Evolutionary conservation across 2,113 vertebrate species (phyloP).

Genomic region (Onychostoma macrolepis): DNA sequence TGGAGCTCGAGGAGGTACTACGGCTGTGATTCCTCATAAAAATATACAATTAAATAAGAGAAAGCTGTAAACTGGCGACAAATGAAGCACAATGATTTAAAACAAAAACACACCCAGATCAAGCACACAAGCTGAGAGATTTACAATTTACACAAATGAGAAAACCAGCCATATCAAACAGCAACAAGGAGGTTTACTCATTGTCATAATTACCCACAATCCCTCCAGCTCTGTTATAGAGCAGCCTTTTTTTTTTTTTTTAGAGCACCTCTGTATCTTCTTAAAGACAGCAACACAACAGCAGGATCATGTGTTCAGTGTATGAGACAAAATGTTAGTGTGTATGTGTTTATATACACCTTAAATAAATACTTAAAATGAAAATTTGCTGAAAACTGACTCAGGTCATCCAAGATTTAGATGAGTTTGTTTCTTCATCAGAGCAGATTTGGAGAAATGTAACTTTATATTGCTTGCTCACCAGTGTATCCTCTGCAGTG

Average conservation of each 20-base stretch:
- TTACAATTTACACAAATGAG: slow-evolving; percentile 1
- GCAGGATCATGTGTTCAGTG: slow-evolving; percentile 18
- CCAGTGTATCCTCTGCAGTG: neutral
- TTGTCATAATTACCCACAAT: neutral
- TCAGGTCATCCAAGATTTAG: too few species aligned
- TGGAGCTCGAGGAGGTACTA: slow-evolving; percentile 19
- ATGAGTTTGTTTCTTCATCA: too few species aligned
- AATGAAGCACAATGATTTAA: neutral
- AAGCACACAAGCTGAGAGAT: neutral
- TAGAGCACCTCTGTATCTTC: slow-evolving; percentile 6
- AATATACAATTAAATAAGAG: slow-evolving; percentile 10
- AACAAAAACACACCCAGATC: neutral
- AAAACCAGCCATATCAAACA: neutral
- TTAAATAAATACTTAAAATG: neutral
- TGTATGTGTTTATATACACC: neutral
- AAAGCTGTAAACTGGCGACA: neutral
- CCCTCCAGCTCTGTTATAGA: neutral
- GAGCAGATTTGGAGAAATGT: too few species aligned
- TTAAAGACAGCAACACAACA: slow-evolving; percentile 12
- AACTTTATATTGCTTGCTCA: too few species aligned
- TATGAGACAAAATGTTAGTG: neutral
- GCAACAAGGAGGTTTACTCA: neutral
- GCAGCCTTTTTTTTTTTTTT: too few species aligned
- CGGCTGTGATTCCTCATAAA: slow-evolving; percentile 5
- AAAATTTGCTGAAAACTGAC: too few species aligned